Conservation (phyloP, 2,113 vertebrate genomes). For the Junco hyemalis region DNA sequence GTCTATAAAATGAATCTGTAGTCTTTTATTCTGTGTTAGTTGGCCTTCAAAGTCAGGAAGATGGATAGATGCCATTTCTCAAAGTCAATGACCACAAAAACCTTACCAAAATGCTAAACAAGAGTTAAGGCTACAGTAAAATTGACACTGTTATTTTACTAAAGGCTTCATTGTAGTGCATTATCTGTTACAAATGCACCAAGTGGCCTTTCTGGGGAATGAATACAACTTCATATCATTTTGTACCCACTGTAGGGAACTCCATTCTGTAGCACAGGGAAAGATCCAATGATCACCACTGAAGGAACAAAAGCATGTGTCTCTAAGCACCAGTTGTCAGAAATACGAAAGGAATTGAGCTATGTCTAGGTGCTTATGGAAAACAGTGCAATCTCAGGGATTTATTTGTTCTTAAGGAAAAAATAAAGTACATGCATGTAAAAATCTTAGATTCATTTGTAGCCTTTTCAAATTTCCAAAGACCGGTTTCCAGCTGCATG, state of each 20-base stretch:
- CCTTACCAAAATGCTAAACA: neutral
- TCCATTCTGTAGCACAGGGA: neutral
- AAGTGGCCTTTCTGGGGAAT: neutral
- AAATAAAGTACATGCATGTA: neutral
- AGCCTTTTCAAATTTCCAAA: neutral
- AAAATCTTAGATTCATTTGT: neutral
- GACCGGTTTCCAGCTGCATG: neutral
- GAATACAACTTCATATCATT: neutral
- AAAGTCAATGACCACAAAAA: neutral
- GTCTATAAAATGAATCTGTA: neutral
- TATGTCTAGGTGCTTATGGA: neutral
- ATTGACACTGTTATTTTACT: neutral
- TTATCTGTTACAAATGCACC: neutral
- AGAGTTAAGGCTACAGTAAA: neutral
- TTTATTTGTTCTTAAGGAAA: neutral
- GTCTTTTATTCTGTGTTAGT: neutral
- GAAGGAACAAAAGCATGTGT: neutral
- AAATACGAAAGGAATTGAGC: neutral
- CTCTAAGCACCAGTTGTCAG: neutral
- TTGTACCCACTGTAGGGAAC: neutral
- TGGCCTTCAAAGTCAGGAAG: neutral
- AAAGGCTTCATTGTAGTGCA: neutral
- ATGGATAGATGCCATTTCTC: neutral
- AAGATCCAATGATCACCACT: neutral
- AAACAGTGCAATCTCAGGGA: neutral